Evolutionary conservation across 2,113 vertebrate genomes (phyloP).

Genomic region (Takifugu bimaculatus): DNA sequence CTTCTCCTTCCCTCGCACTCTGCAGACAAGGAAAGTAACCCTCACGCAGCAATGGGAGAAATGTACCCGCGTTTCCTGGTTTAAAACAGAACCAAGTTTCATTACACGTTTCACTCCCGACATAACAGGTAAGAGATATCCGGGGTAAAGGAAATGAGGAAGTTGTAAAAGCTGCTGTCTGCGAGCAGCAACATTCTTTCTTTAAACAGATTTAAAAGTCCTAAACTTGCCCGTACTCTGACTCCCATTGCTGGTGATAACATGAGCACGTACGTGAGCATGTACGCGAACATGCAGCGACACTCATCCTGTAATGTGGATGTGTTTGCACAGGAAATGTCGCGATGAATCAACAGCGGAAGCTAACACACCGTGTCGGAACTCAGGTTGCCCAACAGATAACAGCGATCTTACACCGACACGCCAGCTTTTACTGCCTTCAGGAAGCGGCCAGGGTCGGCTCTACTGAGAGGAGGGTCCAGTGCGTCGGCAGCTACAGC

Average conservation of each 20-base stretch:
- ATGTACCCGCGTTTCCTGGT: too few relatives aligned
- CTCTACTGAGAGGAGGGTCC: too few relatives aligned
- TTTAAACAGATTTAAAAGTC: background rate
- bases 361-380: background rate
- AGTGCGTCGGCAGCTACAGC: too few relatives aligned
- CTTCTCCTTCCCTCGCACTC: conserved; percentile 34
- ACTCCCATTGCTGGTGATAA: background rate
- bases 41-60: too few relatives aligned
- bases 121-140: too few relatives aligned
- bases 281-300: background rate
- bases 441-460: too few relatives aligned
- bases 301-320: conserved; percentile 1
- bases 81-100: too few relatives aligned
- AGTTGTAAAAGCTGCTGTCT: background rate
- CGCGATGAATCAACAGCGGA: conserved; percentile 9
- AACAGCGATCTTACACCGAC: background rate
- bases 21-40: conserved; percentile 6
- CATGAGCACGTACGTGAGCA: background rate
- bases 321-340: conserved; percentile 11
- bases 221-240: background rate
- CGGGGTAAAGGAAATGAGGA: too few relatives aligned
- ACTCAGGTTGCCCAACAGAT: background rate
- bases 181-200: too few relatives aligned
- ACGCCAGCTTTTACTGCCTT: too few relatives aligned
- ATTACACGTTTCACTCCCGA: too few relatives aligned